Base-by-base conservation (phyloP, 2,888 invertebrate species). In the Ornithoptera alexandrae region DNA sequence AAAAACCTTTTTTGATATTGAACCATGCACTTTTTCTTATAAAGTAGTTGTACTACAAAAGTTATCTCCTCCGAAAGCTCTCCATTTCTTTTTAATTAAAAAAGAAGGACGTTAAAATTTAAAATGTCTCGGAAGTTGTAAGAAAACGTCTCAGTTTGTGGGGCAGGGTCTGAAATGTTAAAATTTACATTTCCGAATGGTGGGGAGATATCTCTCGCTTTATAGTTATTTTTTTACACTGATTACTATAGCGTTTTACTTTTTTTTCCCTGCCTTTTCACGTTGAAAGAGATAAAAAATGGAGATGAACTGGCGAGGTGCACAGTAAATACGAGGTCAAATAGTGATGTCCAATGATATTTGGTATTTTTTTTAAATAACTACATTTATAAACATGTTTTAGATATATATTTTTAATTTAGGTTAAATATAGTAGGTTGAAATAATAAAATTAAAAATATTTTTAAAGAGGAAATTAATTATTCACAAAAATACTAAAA, bases 291-390 rank as follows among this genome's bases (percentile, higher is more conserved):
- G 87, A 88, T 88, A 91, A 91, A 92, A 92, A 90, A 91, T 90
- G 89, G 90, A 92, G 92, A 92, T 91, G 90, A 91, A 92, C 91
- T 88, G 89, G 86, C 87, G 89, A 89, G 92, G 89, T 89, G 87
- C 92, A 88, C 90, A 86, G 92, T 90, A 92, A 92, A 92, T 92
- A 91, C 88, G 88, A 82, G 86, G 84, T 83, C 82, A 81, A 71
- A 53, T 84, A 90, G 87, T 71, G 88, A 71, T 79, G 86, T 71
- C 62, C 17, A 0, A 4, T 50, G 10, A 15, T 10, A 62, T 56
- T 39, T 20, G 56, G 56, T 18, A 56, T n/a, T 10, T 58, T 58
- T 22, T 58, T 53, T n/a, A 6, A 53, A 6, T n/a, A 22, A 4
- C 24, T 58, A 15, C 1, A 15, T 12, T 22, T 15, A 58, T 12